Evolutionary conservation across 2,888 invertebrate genomes (phyloP).

Genomic region (Adelphocoris suturalis): DNA sequence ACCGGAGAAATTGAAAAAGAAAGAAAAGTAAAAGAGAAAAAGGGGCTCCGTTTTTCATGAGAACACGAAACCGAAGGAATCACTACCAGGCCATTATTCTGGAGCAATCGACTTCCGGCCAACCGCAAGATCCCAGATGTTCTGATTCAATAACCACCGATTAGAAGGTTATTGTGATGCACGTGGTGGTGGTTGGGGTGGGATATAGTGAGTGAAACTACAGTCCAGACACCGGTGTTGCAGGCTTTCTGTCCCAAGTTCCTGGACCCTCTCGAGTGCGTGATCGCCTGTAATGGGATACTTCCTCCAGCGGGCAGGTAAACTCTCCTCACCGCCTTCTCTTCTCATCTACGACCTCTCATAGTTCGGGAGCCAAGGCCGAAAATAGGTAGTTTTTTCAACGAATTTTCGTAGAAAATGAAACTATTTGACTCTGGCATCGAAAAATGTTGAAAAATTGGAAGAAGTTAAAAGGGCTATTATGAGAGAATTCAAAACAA

Average conservation of each 20-base stretch:
- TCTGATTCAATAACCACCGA: conserved; percentile 31
- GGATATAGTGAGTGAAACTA: not conserved
- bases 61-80: conserved; percentile 34
- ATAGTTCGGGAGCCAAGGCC: too few species aligned
- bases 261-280: not conserved
- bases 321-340: not conserved
- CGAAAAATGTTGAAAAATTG: too few species aligned
- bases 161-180: conserved; percentile 20
- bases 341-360: too few species aligned
- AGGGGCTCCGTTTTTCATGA: not conserved
- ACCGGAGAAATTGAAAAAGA: not conserved
- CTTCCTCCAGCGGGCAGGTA: not conserved
- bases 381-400: too few species aligned
- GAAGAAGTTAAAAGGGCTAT: too few species aligned
- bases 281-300: conserved; percentile 27
- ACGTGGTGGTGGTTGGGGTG: not conserved
- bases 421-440: too few species aligned
- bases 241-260: not conserved
- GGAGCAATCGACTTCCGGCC: conserved; percentile 10
- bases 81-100: not conserved
- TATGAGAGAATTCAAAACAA: too few species aligned
- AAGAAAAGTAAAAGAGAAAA: not conserved
- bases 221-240: not conserved
- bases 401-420: too few species aligned
- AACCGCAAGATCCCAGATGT: conserved; percentile 31